Conservation (phyloP, 2,113 vertebrate species). For the Amblyopsis rosae region DNA sequence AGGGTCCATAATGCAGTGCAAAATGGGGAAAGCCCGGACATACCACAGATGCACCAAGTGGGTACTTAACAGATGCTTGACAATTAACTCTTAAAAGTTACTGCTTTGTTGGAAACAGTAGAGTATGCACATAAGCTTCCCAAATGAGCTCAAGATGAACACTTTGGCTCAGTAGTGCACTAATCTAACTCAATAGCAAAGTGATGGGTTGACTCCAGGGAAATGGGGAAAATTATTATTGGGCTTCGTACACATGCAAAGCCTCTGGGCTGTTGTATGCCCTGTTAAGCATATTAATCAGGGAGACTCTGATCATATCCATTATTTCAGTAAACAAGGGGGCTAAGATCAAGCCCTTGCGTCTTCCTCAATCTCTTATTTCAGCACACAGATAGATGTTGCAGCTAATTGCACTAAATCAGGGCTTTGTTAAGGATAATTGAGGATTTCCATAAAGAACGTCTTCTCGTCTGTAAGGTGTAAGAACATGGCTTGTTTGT, state of each 20-base stretch:
- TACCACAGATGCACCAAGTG: conserved; percentile 4
- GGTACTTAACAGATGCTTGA: not conserved
- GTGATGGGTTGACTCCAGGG: conserved; percentile 57
- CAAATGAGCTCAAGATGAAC: conserved; percentile 2
- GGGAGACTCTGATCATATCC: conserved; percentile 66
- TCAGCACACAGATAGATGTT: conserved; percentile 50
- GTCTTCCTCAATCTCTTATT: conserved; percentile 57
- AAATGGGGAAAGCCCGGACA: too few relatives aligned
- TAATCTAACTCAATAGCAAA: conserved; percentile 25
- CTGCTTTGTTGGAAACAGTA: too few relatives aligned
- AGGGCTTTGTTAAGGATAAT: conserved; percentile 56
- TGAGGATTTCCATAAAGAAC: conserved; percentile 40
- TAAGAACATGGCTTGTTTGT: conserved; percentile 10
- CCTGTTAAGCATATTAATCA: conserved; percentile 64
- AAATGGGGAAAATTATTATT: conserved; percentile 37
- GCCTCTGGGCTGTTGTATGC: conserved; percentile 46
- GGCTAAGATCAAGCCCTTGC: conserved; percentile 54
- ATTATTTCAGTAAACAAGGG: conserved; percentile 70
- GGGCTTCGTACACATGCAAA: conserved; percentile 51
- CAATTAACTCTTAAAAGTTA: not conserved
- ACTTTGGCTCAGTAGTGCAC: conserved; percentile 8
- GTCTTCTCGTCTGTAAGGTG: conserved; percentile 13
- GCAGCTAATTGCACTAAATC: conserved; percentile 66
- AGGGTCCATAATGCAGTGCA: not conserved
- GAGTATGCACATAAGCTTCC: too few relatives aligned